Percentiles rank a stretch among this genome's conserved stretches.
Conservation (phyloP, 1,140 invertebrate species). For the Nebria ingens region DNA sequence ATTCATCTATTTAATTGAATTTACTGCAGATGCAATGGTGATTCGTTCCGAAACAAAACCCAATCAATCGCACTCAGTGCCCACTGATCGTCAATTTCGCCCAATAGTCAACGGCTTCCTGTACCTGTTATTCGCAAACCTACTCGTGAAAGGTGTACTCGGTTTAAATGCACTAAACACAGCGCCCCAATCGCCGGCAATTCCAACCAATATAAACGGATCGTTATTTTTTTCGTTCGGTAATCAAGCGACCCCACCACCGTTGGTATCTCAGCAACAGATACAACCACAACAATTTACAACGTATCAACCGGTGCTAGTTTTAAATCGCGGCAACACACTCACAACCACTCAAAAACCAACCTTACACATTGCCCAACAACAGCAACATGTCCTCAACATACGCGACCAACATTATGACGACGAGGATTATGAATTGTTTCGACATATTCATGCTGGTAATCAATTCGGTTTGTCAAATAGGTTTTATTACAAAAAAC, state of each 20-base stretch:
- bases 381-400: background rate
- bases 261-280: too few relatives aligned
- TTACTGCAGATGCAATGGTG: background rate
- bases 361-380: background rate
- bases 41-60: background rate
- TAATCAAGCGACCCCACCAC: background rate
- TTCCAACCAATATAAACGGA: background rate
- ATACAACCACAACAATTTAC: background rate
- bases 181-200: background rate
- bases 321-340: background rate
- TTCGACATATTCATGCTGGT: too few relatives aligned
- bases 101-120: background rate
- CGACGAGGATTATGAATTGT: too few relatives aligned
- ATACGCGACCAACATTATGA: background rate
- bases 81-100: background rate
- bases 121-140: background rate
- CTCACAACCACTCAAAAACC: background rate
- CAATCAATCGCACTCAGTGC: background rate
- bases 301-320: background rate
- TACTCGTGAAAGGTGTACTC: background rate
- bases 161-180: too few relatives aligned
- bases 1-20: too few relatives aligned
- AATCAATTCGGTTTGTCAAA: too few relatives aligned
- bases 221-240: background rate
- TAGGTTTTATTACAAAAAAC: too few relatives aligned